These are phyloP conservation scores for Sebastes iracundus DNA, from an alignment of 2,797 vertebrate species.

Conservation along the genomic window DNA sequence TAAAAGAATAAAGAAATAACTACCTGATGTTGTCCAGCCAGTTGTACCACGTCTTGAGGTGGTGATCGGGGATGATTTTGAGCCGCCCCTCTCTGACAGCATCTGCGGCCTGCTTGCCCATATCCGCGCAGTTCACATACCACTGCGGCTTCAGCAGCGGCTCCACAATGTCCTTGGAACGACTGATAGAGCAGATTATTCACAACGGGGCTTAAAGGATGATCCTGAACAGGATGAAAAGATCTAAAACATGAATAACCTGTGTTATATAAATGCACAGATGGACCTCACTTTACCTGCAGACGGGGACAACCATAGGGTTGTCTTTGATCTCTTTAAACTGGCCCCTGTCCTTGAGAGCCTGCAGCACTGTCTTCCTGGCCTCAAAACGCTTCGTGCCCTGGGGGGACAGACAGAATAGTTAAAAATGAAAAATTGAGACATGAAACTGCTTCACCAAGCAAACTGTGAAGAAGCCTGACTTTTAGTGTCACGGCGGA, in stretches of 20 bases:
- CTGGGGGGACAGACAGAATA: constrained; percentile 65
- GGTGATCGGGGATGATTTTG: constrained; percentile 89
- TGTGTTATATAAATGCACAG: background rate
- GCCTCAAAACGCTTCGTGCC: constrained; percentile 93
- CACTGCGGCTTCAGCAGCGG: constrained; percentile 93
- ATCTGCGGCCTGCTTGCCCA: constrained; percentile 89
- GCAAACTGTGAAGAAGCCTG: constrained; percentile 10
- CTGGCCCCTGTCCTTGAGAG: constrained; percentile 86
- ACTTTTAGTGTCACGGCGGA: constrained; percentile 36
- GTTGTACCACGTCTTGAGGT: constrained; percentile 90
- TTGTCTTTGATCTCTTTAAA: constrained; percentile 91
- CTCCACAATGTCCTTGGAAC: constrained; percentile 94
- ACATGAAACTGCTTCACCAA: background rate
- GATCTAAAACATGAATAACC: background rate
- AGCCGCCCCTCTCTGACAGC: constrained; percentile 86
- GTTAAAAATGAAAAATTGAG: background rate
- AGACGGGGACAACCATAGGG: constrained; percentile 94
- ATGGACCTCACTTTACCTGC: constrained; percentile 83
- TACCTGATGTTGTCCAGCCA: constrained; percentile 96
- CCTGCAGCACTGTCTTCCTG: constrained; percentile 86
- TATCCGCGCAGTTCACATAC: constrained; percentile 90
- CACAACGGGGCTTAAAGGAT: background rate
- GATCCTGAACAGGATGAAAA: background rate
- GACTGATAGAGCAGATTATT: constrained; percentile 73
- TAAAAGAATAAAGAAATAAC: background rate